Percentiles rank a stretch among this genome's conserved stretches.
These are phyloP conservation scores for Girardia tigrina DNA, from an alignment of 2,888 invertebrate genomes.

Conservation along the genomic window DNA sequence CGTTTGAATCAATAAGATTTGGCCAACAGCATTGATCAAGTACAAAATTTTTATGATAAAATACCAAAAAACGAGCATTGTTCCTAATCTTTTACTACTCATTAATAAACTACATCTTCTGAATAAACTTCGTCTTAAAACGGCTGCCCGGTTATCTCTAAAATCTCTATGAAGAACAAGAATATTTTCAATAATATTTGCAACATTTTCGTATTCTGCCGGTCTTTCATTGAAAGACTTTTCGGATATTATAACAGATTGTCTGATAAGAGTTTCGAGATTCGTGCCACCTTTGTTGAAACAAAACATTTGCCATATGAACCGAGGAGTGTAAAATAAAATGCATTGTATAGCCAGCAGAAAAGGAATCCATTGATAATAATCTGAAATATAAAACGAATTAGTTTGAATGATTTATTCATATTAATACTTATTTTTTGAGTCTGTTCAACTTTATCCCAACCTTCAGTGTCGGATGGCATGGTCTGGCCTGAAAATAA, in stretches of 20 bases:
- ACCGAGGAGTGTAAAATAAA: slow-evolving; percentile 30
- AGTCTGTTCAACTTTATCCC: slow-evolving; percentile 18
- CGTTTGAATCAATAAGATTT: not conserved
- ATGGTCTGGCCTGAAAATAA: not conserved
- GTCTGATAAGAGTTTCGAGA: not conserved
- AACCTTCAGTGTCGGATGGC: not conserved
- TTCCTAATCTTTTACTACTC: slow-evolving; percentile 13
- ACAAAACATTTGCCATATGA: slow-evolving; percentile 33
- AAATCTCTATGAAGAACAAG: slow-evolving; percentile 12
- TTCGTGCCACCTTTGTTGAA: slow-evolving; percentile 13
- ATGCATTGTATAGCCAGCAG: slow-evolving; percentile 32
- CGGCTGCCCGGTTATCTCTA: not conserved
- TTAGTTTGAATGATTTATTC: not conserved
- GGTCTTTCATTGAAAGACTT: not conserved
- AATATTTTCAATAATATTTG: slow-evolving; percentile 13
- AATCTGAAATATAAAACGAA: not conserved
- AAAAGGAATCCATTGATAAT: slow-evolving; percentile 35
- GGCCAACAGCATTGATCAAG: not conserved
- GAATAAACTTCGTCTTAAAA: not conserved
- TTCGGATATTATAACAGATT: not conserved
- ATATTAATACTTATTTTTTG: not conserved
- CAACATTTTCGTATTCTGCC: not conserved
- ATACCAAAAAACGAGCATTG: not conserved
- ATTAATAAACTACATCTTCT: not conserved
- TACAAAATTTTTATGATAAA: not conserved